Evolutionary conservation across 2,113 vertebrate genomes (phyloP).

Genomic region (Pomatorhinus ruficollis): DNA sequence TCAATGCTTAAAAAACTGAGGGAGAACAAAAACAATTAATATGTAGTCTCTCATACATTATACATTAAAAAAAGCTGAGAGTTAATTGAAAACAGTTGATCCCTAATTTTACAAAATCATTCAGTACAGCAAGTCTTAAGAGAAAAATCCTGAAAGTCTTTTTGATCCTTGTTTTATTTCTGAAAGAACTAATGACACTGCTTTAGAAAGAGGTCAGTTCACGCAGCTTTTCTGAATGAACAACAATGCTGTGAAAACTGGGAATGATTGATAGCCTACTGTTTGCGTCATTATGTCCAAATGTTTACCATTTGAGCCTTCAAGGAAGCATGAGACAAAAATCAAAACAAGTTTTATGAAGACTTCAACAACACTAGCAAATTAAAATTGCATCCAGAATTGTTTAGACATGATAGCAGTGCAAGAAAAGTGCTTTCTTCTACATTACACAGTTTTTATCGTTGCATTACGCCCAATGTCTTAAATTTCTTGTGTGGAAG

Average conservation of each 20-base stretch:
- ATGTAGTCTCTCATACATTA: constrained; percentile 47
- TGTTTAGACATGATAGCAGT: constrained; percentile 52
- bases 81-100: constrained; percentile 61
- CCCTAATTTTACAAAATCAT: constrained; percentile 56
- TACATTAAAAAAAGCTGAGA: constrained; percentile 47
- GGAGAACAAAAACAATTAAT: constrained; percentile 60
- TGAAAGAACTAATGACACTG: constrained; percentile 61
- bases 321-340: constrained; percentile 67
- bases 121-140: constrained; percentile 48
- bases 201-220: constrained; percentile 65
- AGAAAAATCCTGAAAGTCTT: constrained; percentile 62
- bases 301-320: constrained; percentile 65
- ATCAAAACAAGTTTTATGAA: constrained; percentile 68
- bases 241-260: constrained; percentile 69
- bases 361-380: constrained; percentile 60
- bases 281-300: constrained; percentile 67
- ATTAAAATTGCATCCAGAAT: constrained; percentile 56
- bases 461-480: background rate
- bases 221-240: constrained; percentile 71
- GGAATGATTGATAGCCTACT: constrained; percentile 65
- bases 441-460: background rate
- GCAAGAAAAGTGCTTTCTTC: constrained; percentile 23
- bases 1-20: constrained; percentile 40
- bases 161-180: constrained; percentile 66
- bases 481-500: constrained; percentile 17